These are phyloP conservation scores for Chaunax sp. DNA, from an alignment of 2,797 vertebrate genomes.

Conservation along the genomic window DNA sequence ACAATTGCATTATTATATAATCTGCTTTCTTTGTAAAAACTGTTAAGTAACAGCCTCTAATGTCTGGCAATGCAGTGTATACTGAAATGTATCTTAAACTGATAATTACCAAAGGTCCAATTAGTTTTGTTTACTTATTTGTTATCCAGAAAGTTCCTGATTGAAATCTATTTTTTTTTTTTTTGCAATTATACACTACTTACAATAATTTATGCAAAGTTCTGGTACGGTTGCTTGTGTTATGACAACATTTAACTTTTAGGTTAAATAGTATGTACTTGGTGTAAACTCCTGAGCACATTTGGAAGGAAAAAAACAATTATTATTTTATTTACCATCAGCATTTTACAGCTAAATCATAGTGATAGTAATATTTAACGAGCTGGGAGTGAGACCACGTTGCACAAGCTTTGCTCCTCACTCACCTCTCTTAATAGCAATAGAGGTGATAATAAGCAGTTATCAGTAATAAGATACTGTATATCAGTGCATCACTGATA, in stretches of 20 bases:
- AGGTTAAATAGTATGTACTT: background rate
- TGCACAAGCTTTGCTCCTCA: background rate
- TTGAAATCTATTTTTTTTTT: background rate
- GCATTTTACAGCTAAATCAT: no score
- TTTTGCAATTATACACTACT: background rate
- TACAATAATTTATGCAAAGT: background rate
- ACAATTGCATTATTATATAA: background rate
- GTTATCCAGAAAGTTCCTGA: background rate
- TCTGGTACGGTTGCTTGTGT: no score
- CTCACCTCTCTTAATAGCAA: background rate
- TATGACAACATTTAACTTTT: background rate
- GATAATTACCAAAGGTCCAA: background rate
- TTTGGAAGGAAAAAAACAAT: background rate
- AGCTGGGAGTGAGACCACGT: no score
- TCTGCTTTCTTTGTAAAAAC: no score
- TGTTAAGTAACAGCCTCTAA: background rate
- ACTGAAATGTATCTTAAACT: background rate
- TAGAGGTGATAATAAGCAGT: background rate
- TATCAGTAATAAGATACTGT: no score
- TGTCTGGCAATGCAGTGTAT: background rate
- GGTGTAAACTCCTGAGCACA: background rate
- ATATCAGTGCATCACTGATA: no score
- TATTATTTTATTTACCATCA: constrained; percentile 13
- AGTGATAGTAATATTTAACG: background rate
- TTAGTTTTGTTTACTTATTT: background rate